Base-by-base conservation (phyloP, 2,888 invertebrate species). In the Polietes domitor region DNA sequence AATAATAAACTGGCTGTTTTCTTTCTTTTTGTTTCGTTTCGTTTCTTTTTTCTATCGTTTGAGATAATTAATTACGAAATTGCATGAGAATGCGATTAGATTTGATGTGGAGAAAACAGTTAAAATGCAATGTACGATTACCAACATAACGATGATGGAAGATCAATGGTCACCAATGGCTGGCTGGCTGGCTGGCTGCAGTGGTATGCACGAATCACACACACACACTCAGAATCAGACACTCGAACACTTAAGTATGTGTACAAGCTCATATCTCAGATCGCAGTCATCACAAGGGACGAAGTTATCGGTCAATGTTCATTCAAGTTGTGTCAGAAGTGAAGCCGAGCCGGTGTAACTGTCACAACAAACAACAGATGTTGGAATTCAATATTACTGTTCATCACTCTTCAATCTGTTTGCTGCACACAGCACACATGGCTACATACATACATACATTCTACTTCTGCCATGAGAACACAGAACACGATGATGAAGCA, bases 41-140 rank as follows among this genome's bases (percentile, higher is more conserved):
- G 41, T 17, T 50, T 75, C 43, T 58, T 43, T 19, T 65, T 47
- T 21, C 47, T 65, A 17, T 73, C 74, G 72, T 78, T 72, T 37
- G 68, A 78, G 61, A 76, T 72, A 72, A 84, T 81, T 84, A 84
- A 84, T 81, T 84, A 43, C 68, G 24, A 81, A 81, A 78, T 81
- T 81, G 84, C 84, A 84, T 84, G 84, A 73, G 65, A 37, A 55
- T 73, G 37, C 58, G 24, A 43, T 73, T 73, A 28, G 26, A 24
- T 41, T 58, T 73, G n/a, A 58, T 41, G 41, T 24, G 43, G 58
- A 73, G 37, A 73, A 58, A 55, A 53, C 55, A 21, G 72, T 72
- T 53, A 53, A 72, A 26, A 72, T 72, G 19, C 15, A 17, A 32
- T 53, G 53, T 10, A 15, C 53, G 50, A 55, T 53, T 68, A 43